Percentiles rank a stretch among this genome's conserved stretches.
These are phyloP conservation scores for Aphaenogaster floridana DNA, from an alignment of 1,140 invertebrate genomes.

Conservation along the genomic window DNA sequence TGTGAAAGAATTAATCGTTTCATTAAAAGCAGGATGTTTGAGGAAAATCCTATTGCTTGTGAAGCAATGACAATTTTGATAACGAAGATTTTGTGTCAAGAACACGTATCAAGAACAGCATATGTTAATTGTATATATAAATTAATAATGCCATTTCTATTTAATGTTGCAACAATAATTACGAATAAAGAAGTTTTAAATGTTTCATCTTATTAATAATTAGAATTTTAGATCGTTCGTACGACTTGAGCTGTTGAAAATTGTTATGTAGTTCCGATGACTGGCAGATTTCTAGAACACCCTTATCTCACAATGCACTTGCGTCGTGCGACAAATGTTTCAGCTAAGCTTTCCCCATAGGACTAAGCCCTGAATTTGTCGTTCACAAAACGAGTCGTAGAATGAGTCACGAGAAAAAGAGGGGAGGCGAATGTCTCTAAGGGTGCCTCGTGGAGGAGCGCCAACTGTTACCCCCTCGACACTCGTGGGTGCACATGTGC, in stretches of 20 bases:
- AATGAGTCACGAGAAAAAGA: constrained; percentile 73
- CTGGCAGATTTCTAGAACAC: constrained; percentile 21
- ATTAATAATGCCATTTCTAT: not conserved
- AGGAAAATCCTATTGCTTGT: not conserved
- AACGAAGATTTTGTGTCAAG: not conserved
- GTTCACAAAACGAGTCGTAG: constrained; percentile 15
- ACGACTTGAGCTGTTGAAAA: not conserved
- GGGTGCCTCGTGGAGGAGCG: constrained; percentile 55
- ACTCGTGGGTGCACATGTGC: constrained; percentile 82
- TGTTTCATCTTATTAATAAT: not conserved
- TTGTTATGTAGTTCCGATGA: not conserved
- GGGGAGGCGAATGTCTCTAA: constrained; percentile 64
- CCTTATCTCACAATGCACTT: constrained; percentile 4
- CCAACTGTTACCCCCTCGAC: constrained; percentile 71
- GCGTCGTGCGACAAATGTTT: constrained; percentile 45
- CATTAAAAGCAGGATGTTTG: not conserved
- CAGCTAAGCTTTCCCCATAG: constrained; percentile 31
- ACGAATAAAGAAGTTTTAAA: not conserved
- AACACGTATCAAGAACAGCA: not conserved
- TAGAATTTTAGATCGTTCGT: not conserved
- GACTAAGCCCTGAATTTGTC: constrained; percentile 9
- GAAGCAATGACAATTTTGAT: not conserved
- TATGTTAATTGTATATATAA: not conserved
- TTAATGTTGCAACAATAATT: not conserved
- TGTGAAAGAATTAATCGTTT: constrained; percentile 56